Evolutionary conservation across 2,888 invertebrate species (phyloP).

Genomic region (Stenolophus ochropezus): DNA sequence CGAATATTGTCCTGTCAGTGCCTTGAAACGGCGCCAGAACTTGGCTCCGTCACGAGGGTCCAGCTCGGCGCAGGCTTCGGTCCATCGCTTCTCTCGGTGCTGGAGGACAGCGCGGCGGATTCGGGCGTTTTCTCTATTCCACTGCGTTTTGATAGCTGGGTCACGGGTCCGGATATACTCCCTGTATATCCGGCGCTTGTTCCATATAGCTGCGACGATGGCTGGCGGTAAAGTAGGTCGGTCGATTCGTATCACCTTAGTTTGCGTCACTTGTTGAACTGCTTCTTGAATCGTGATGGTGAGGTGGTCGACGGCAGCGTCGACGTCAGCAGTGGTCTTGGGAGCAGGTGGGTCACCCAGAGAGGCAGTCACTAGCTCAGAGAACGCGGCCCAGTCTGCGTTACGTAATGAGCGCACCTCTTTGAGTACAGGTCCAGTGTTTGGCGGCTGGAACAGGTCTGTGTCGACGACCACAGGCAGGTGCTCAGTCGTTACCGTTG

Average conservation of each 20-base stretch:
- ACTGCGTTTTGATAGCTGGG: not conserved
- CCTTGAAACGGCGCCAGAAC: not conserved
- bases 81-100: not conserved
- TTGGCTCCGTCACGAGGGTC: not conserved
- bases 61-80: not conserved
- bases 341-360: not conserved
- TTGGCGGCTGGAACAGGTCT: not conserved
- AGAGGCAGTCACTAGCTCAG: not conserved
- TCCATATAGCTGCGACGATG: not conserved
- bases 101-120: not conserved
- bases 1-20: not conserved
- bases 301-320: too few relatives aligned
- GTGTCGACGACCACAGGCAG: slow-evolving; percentile 5
- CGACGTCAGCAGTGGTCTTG: too few relatives aligned
- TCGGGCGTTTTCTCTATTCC: not conserved
- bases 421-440: too few relatives aligned
- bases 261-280: not conserved
- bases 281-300: not conserved
- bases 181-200: not conserved
- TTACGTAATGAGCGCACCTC: too few relatives aligned
- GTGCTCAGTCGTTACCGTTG: slow-evolving; percentile 54
- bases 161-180: not conserved
- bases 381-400: too few relatives aligned
- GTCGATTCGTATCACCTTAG: not conserved
- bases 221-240: not conserved